Evolutionary conservation across 2,113 vertebrate genomes (phyloP).

Genomic region (Eretmochelys imbricata): DNA sequence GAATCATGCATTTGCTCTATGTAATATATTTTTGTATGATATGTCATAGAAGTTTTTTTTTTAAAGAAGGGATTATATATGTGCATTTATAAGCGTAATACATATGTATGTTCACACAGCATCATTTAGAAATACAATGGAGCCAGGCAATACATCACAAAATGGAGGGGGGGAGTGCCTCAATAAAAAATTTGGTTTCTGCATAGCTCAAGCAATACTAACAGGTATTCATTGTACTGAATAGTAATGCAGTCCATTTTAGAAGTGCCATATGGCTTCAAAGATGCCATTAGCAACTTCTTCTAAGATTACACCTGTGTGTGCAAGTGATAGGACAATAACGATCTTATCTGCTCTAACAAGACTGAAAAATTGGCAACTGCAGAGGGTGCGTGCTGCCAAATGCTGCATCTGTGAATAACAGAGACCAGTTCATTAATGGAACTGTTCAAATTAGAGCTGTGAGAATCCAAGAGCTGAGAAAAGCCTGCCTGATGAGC

Average conservation of each 20-base stretch:
- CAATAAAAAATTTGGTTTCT: constrained; percentile 4
- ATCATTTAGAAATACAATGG: neutral
- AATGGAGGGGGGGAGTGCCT: neutral
- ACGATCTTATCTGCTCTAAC: constrained; percentile 38
- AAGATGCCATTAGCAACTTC: constrained; percentile 33
- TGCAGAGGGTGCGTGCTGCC: constrained; percentile 32
- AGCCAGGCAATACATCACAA: neutral
- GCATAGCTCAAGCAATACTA: neutral
- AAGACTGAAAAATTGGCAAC: constrained; percentile 38
- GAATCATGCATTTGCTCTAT: neutral
- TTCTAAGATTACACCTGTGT: constrained; percentile 28
- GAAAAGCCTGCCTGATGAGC: constrained; percentile 15
- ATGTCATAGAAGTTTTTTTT: neutral
- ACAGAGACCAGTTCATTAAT: constrained; percentile 53
- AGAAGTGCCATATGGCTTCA: constrained; percentile 15
- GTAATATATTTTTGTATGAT: neutral
- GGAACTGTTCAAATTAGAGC: constrained; percentile 44
- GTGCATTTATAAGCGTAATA: neutral
- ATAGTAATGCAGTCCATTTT: constrained; percentile 10
- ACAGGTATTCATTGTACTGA: neutral
- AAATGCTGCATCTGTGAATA: constrained; percentile 47
- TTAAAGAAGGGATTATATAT: neutral
- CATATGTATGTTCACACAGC: neutral
- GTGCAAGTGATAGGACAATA: constrained; percentile 17
- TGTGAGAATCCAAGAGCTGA: neutral